A percentile compares a stretch with the other conserved stretches of the same genome.
Evolutionary conservation across 2,888 invertebrate genomes (phyloP).

Genomic region (Argyresthia albistria): DNA sequence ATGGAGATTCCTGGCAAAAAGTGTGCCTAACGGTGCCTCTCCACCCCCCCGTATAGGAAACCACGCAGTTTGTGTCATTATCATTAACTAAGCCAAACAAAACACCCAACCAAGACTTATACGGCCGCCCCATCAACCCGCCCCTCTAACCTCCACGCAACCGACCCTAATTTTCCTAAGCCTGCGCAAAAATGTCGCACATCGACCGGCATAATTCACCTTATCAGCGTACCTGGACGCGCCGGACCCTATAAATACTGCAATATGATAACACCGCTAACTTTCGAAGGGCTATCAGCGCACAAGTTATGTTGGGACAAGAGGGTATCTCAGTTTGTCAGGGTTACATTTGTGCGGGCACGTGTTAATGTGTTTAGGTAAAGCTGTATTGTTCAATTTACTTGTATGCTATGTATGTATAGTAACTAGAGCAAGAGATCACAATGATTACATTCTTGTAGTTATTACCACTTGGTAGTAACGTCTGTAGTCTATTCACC

Average conservation of each 20-base stretch:
- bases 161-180: slow-evolving; percentile 4
- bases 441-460: no score
- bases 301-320: not conserved
- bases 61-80: not conserved
- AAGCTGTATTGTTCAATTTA: no score
- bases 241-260: slow-evolving; percentile 45
- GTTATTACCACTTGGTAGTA: no score
- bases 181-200: slow-evolving; percentile 50
- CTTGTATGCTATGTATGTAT: no score
- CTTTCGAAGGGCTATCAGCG: slow-evolving; percentile 6
- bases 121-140: not conserved
- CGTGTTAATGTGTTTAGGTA: no score
- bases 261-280: slow-evolving; percentile 42
- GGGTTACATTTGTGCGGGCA: no score
- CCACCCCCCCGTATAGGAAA: no score
- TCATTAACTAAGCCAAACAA: not conserved
- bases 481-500: no score
- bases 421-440: no score
- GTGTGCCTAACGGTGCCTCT: no score
- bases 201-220: slow-evolving; percentile 48
- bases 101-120: not conserved
- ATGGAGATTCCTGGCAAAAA: no score
- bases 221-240: slow-evolving; percentile 42
- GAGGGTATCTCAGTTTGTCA: no score
- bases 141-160: not conserved